Evolutionary conservation across 1,140 invertebrate genomes (phyloP).

Genomic region (Micrasema longulum): DNA sequence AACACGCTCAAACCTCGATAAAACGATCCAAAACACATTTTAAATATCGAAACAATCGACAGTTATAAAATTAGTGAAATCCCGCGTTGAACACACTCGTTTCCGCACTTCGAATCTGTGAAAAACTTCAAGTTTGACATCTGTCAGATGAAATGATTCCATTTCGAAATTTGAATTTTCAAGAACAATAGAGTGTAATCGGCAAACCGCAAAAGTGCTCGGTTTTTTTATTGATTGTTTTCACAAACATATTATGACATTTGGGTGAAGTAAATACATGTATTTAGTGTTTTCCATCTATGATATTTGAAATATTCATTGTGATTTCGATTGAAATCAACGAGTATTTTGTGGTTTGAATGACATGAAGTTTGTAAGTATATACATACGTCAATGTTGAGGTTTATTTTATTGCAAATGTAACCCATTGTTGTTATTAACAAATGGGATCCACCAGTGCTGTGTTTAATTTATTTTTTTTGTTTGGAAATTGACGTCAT

Average conservation of each 20-base stretch:
- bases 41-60: not conserved
- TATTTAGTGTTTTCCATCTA: not conserved
- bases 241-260: not conserved
- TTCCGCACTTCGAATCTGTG: not conserved
- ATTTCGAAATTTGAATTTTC: slow-evolving; percentile 1
- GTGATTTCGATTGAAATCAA: not conserved
- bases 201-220: not conserved
- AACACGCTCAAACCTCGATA: slow-evolving; percentile 6
- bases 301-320: not conserved
- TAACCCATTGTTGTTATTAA: slow-evolving; percentile 19
- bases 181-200: slow-evolving; percentile 7
- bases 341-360: slow-evolving; percentile 15
- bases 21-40: slow-evolving; percentile 23
- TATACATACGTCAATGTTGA: slow-evolving; percentile 15
- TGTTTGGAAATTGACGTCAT: slow-evolving; percentile 16
- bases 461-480: not conserved
- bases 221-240: not conserved
- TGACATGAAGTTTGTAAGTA: slow-evolving; percentile 28
- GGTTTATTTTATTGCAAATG: slow-evolving; percentile 1
- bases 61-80: not conserved
- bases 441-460: not conserved
- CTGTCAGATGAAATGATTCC: not conserved
- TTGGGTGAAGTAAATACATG: not conserved
- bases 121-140: not conserved
- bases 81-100: not conserved